Evolutionary conservation across 2,797 vertebrate species (phyloP).

Genomic region (Rallus crepitans): DNA sequence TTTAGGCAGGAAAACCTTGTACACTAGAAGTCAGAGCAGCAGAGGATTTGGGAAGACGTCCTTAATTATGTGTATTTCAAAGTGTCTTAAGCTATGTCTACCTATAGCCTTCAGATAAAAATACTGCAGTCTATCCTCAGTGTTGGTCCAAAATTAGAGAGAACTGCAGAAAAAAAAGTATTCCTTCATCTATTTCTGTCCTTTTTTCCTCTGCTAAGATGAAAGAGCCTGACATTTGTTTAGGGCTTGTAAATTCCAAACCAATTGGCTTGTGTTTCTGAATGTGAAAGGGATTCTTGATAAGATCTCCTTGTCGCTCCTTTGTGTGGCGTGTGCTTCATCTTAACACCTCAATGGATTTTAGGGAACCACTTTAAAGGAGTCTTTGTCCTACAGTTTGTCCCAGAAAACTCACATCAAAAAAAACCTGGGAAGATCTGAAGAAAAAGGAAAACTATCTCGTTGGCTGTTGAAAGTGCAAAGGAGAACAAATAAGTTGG

Average conservation of each 20-base stretch:
- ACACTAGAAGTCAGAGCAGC: not conserved
- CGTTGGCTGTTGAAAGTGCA: slow-evolving; percentile 69
- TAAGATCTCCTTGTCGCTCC: slow-evolving; percentile 80
- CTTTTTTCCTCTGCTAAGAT: slow-evolving; percentile 74
- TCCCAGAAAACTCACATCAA: slow-evolving; percentile 86
- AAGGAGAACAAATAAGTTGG: slow-evolving; percentile 63
- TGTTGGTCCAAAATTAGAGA: slow-evolving; percentile 11
- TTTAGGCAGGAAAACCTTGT: not conserved
- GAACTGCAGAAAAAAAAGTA: slow-evolving; percentile 2
- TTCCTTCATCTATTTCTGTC: slow-evolving; percentile 58
- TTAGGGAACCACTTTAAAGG: slow-evolving; percentile 86
- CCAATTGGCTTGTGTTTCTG: slow-evolving; percentile 80
- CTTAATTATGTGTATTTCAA: not conserved
- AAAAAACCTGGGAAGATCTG: slow-evolving; percentile 82
- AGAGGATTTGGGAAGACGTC: not conserved
- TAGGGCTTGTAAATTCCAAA: slow-evolving; percentile 84
- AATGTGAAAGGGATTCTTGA: slow-evolving; percentile 81
- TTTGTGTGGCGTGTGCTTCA: slow-evolving; percentile 82
- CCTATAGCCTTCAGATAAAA: not conserved
- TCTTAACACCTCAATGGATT: slow-evolving; percentile 86
- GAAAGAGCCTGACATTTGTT: slow-evolving; percentile 85
- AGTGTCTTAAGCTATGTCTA: not conserved
- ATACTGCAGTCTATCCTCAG: not conserved
- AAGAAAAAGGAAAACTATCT: slow-evolving; percentile 66
- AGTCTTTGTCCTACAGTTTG: slow-evolving; percentile 84